phyloP scores from a whole-genome alignment of 2,888 invertebrate species.

The Epinotia bilunana region DNA sequence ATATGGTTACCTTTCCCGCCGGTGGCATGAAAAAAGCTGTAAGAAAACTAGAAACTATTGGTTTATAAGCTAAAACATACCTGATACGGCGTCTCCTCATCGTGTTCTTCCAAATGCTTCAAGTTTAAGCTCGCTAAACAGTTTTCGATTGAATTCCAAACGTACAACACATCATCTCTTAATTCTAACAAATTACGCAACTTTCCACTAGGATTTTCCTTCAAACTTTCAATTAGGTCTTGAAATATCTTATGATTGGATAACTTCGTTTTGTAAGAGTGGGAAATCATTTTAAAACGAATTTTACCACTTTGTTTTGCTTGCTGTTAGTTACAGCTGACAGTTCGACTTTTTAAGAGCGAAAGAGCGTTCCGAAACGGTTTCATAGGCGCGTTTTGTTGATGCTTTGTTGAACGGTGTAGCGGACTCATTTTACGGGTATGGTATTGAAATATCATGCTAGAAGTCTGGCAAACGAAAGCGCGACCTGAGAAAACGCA shows the following conservation, averaged over 20 bases:
- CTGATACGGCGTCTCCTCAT: slow-evolving; percentile 85
- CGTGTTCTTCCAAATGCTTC: slow-evolving; percentile 75
- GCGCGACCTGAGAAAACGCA: too few relatives aligned
- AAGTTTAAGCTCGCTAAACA: slow-evolving; percentile 87
- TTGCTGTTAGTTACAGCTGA: slow-evolving; percentile 32
- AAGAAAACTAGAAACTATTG: slow-evolving; percentile 18
- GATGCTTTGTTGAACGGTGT: background rate
- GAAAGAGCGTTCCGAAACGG: background rate
- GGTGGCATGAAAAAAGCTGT: slow-evolving; percentile 31
- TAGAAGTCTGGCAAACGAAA: too few relatives aligned
- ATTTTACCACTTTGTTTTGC: slow-evolving; percentile 44
- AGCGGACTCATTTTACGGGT: too few relatives aligned
- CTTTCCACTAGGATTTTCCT: slow-evolving; percentile 80
- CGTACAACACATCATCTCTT: slow-evolving; percentile 87
- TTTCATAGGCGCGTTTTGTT: background rate
- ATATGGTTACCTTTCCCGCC: slow-evolving; percentile 47
- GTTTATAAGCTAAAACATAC: slow-evolving; percentile 64
- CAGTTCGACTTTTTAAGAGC: background rate
- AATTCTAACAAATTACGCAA: slow-evolving; percentile 86
- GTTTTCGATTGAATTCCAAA: slow-evolving; percentile 87
- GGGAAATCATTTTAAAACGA: slow-evolving; percentile 79
- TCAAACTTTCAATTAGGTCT: slow-evolving; percentile 82
- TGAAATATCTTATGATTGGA: slow-evolving; percentile 86
- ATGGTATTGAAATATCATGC: too few relatives aligned
- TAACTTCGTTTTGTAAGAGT: slow-evolving; percentile 84